Evolutionary conservation across 2,113 vertebrate species (phyloP).

Genomic region (Semicossyphus pulcher): DNA sequence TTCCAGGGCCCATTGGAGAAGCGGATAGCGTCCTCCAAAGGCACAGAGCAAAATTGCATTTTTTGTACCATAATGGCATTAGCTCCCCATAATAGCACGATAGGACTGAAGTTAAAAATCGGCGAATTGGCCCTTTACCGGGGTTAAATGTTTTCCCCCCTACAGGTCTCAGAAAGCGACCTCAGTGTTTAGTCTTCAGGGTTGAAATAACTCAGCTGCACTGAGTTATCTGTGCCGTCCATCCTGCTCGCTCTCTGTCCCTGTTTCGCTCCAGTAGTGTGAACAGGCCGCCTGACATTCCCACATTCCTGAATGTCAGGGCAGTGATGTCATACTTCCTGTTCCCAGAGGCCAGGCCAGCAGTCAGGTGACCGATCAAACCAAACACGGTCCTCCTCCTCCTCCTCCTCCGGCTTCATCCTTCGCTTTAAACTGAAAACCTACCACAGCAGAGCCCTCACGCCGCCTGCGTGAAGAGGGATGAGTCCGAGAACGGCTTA

Average conservation of each 20-base stretch:
- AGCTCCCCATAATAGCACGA: too few species aligned
- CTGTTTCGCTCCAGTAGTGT: constrained; percentile 42
- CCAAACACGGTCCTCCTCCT: constrained; percentile 48
- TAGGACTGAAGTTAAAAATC: too few species aligned
- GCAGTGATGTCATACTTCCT: constrained; percentile 82
- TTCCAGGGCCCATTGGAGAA: too few species aligned
- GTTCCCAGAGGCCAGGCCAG: constrained; percentile 70
- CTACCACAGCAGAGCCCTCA: constrained; percentile 10
- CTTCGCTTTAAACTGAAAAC: neutral
- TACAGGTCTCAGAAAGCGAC: too few species aligned
- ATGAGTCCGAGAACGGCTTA: constrained; percentile 30
- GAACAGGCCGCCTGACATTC: constrained; percentile 73
- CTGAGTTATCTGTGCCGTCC: constrained; percentile 34
- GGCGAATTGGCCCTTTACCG: too few species aligned
- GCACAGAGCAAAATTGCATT: too few species aligned
- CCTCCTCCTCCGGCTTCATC: neutral
- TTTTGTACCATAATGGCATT: too few species aligned
- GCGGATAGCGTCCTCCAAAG: too few species aligned
- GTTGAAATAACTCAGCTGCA: constrained; percentile 22
- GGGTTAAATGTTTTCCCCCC: too few species aligned
- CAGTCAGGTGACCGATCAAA: constrained; percentile 72
- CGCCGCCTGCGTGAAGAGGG: constrained; percentile 16
- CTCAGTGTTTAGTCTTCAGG: neutral
- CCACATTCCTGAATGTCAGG: constrained; percentile 81
- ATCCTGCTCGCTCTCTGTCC: constrained; percentile 33